phyloP scores from a whole-genome alignment of 2,888 invertebrate genomes.

The Troides helena region DNA sequence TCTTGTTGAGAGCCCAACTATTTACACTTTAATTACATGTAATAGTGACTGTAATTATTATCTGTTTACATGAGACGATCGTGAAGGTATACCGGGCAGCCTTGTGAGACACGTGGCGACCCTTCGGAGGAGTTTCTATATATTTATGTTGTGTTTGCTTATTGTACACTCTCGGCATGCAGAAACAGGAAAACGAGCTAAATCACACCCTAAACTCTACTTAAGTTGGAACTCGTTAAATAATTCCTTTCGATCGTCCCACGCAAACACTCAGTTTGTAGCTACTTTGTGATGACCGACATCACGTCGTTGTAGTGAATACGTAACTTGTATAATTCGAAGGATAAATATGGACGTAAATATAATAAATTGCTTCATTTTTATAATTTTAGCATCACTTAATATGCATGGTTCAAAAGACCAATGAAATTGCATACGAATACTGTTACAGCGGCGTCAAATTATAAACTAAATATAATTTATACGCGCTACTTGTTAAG shows the following conservation, averaged over 20 bases:
- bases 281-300: slow-evolving; percentile 30
- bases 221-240: background rate
- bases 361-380: slow-evolving; percentile 16
- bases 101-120: background rate
- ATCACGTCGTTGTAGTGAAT: slow-evolving; percentile 34
- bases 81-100: background rate
- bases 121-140: background rate
- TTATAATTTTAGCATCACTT: background rate
- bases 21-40: slow-evolving; percentile 44
- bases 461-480: no score
- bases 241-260: slow-evolving; percentile 27
- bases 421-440: no score
- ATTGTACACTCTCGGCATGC: slow-evolving; percentile 12
- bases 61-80: slow-evolving; percentile 23
- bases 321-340: slow-evolving; percentile 5
- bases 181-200: background rate
- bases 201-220: background rate
- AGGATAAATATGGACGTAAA: slow-evolving; percentile 10
- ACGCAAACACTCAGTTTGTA: slow-evolving; percentile 17
- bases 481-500: no score
- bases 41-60: slow-evolving; percentile 34
- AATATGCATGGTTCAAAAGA: background rate
- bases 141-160: background rate
- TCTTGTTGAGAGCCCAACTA: slow-evolving; percentile 45
- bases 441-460: no score